Evolutionary conservation across 2,888 invertebrate genomes (phyloP).

Genomic region (Eucera pruinosa): DNA sequence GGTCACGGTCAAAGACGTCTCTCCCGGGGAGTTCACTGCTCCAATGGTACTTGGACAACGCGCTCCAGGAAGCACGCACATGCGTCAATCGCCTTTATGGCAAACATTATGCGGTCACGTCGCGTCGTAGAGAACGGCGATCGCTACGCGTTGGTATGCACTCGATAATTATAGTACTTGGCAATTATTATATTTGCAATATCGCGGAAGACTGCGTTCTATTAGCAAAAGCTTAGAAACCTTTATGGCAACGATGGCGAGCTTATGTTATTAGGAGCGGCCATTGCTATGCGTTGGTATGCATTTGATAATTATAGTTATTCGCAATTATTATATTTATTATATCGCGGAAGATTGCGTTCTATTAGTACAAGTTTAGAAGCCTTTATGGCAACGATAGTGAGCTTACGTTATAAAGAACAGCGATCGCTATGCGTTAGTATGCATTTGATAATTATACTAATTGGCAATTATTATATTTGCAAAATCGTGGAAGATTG

Average conservation of each 20-base stretch:
- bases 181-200: background rate
- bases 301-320: background rate
- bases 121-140: conserved; percentile 25
- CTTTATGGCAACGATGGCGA: conserved; percentile 28
- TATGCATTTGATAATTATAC: conserved; percentile 12
- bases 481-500: too few relatives aligned
- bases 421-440: conserved; percentile 34
- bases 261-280: conserved; percentile 18
- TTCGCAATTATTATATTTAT: background rate
- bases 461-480: background rate
- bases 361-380: too few relatives aligned
- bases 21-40: conserved; percentile 41
- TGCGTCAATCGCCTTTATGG: conserved; percentile 34
- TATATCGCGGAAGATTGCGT: too few relatives aligned
- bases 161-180: background rate
- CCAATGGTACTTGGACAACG: conserved; percentile 39
- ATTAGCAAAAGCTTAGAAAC: too few relatives aligned
- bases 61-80: conserved; percentile 47
- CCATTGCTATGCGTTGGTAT: conserved; percentile 39
- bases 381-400: conserved; percentile 25
- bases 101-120: conserved; percentile 23
- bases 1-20: conserved; percentile 80
- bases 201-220: too few relatives aligned
- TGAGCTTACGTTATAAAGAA: conserved; percentile 17
- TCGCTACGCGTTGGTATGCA: conserved; percentile 35